Percentiles rank a stretch among this genome's conserved stretches.
Evolutionary conservation across 2,113 vertebrate genomes (phyloP).

Genomic region (Lynx canadensis): DNA sequence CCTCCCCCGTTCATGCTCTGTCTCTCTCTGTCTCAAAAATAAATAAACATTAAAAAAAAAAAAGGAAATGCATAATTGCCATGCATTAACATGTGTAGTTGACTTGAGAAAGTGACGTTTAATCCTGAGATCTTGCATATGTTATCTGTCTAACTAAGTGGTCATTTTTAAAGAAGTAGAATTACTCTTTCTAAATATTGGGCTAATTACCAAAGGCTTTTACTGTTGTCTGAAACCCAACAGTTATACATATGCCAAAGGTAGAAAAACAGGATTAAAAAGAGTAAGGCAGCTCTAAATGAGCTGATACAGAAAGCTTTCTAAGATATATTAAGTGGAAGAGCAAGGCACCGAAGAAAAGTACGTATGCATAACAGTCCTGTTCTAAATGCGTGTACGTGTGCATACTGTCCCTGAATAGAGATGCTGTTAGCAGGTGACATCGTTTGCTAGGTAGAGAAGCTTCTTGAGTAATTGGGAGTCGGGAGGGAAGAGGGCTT

Average conservation of each 20-base stretch:
- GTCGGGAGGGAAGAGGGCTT: background rate
- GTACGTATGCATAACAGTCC: background rate
- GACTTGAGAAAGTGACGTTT: conserved; percentile 3
- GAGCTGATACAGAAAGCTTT: background rate
- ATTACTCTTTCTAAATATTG: background rate
- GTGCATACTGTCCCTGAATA: background rate
- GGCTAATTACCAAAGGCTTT: background rate
- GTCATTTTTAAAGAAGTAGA: background rate
- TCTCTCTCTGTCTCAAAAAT: no score
- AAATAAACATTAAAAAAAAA: no score
- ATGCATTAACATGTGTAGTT: background rate
- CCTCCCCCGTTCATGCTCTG: no score
- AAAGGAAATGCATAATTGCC: background rate
- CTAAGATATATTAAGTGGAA: background rate
- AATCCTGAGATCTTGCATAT: background rate
- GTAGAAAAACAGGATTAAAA: background rate
- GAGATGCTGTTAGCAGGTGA: background rate
- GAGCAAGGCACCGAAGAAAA: background rate
- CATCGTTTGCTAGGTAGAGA: background rate
- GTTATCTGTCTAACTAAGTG: background rate
- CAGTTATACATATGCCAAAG: background rate
- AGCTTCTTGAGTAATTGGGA: background rate
- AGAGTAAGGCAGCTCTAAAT: background rate
- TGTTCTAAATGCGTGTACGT: background rate
- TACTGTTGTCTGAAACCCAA: background rate